Evolutionary conservation across 1,140 invertebrate species (phyloP), one percentile per base, ranked within the genome.

Genomic region (Cryptotermes secundus): DNA sequence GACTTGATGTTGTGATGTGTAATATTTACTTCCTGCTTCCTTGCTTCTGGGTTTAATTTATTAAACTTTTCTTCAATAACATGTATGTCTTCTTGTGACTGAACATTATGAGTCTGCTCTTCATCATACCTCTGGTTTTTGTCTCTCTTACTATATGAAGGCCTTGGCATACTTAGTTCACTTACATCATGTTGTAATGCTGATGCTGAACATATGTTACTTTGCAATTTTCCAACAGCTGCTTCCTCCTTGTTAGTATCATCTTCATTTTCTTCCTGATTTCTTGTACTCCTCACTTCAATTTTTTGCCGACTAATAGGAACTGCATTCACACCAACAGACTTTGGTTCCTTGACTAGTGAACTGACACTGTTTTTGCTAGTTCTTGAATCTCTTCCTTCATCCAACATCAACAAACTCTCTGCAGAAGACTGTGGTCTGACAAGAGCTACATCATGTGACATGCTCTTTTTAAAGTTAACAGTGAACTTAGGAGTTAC

Each of bases 11-110:
- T n/a, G 9, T 72, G 59, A 72, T 72, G 59, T 12, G 26, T 7
- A 59, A 80, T 85, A 72, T 85, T 85, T 45, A 83, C 31, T 83
- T 42, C 38, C 65, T 88, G 87, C 36, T 84, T 83, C 35, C 80
- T 87, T 72, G 86, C 86, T 16, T 72, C 59, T 72, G 59, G 7
- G 59, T 72, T 26, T 72, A 72, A n/a, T 72, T 72, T 72, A 72
- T 31, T 31, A 72, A 72, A 4, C n/a, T 72, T 72, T 72, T 31
- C 59, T 72, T 31, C 59, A 49, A 19, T 19, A 42, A 14, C 16
- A 49, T 12, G 14, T 38, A 12, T 38, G 38, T 38, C 38, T 34
- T 83, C 86, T 79, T 88, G 87, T 14, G 85, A 85, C 83, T n/a
- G 87, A 86, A 14, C 9, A 72, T 31, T 72, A 72, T 72, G n/a